phyloP scores from a whole-genome alignment of 2,888 invertebrate species.

The Nymphalis urticae region DNA sequence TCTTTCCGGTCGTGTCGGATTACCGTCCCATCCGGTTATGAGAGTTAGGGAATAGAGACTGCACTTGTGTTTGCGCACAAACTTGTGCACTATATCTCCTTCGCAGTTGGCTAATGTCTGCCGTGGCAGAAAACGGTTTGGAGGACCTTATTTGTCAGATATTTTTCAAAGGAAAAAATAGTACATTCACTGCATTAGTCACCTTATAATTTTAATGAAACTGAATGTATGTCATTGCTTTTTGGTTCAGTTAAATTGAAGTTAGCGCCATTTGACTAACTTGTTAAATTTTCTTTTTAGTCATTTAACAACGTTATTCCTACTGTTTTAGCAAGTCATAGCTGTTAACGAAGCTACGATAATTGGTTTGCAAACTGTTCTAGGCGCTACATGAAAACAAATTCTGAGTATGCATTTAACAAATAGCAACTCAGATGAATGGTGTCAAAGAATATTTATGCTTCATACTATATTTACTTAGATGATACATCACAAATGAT shows the following conservation, averaged over 20 bases:
- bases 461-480: background rate
- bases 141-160: no score
- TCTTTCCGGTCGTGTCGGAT: no score
- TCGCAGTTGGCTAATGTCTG: no score
- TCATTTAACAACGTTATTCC: slow-evolving; percentile 31
- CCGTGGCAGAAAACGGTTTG: no score
- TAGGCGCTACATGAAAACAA: slow-evolving; percentile 17
- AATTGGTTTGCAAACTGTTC: slow-evolving; percentile 34
- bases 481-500: background rate
- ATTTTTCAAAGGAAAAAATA: background rate
- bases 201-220: slow-evolving; percentile 16
- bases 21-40: no score
- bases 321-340: slow-evolving; percentile 34
- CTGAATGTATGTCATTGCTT: slow-evolving; percentile 32
- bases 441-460: background rate
- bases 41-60: no score
- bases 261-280: slow-evolving; percentile 36
- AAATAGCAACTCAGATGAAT: background rate
- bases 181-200: slow-evolving; percentile 17
- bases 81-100: no score
- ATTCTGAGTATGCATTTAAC: slow-evolving; percentile 12
- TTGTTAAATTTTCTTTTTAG: slow-evolving; percentile 32
- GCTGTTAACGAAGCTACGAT: slow-evolving; percentile 34
- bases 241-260: slow-evolving; percentile 28
- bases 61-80: no score